These are phyloP conservation scores for Rhinogobius similis DNA, from an alignment of 2,113 vertebrate genomes.

Conservation along the genomic window DNA sequence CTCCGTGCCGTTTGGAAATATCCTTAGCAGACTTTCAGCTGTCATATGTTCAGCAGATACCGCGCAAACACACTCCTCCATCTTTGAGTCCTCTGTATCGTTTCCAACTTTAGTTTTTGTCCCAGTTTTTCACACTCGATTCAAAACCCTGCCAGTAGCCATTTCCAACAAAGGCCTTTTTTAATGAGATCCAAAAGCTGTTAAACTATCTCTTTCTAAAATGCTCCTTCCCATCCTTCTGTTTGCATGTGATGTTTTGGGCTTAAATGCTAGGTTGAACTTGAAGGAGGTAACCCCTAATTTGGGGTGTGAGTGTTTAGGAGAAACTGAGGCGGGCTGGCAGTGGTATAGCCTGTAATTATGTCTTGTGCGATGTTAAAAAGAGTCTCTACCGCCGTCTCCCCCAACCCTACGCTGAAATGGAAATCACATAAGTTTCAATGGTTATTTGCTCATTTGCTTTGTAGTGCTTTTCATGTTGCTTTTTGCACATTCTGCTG, in stretches of 20 bases:
- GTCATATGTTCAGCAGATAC: conserved; percentile 42
- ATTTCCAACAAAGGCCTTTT: conserved; percentile 43
- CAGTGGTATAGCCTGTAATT: conserved; percentile 64
- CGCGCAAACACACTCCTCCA: conserved; percentile 43
- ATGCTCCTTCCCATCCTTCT: conserved; percentile 28
- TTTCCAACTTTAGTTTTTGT: conserved; percentile 52
- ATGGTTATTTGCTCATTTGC: conserved; percentile 35
- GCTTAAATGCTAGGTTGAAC: conserved; percentile 65
- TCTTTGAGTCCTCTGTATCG: conserved; percentile 29
- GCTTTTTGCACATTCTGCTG: conserved; percentile 19
- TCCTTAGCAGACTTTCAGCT: conserved; percentile 58
- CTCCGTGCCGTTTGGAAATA: conserved; percentile 55
- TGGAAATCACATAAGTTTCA: conserved; percentile 54
- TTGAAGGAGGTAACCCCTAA: conserved; percentile 69
- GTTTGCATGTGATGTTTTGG: conserved; percentile 55
- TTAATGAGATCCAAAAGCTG: conserved; percentile 53
- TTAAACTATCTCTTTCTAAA: conserved; percentile 48
- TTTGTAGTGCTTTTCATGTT: neutral
- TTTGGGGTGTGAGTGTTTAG: conserved; percentile 74
- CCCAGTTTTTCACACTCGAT: conserved; percentile 61
- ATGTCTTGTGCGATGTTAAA: conserved; percentile 65
- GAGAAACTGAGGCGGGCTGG: conserved; percentile 67
- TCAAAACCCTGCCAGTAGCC: conserved; percentile 36
- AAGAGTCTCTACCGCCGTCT: conserved; percentile 56
- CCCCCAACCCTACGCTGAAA: conserved; percentile 57